Conservation (phyloP, 2,113 vertebrate species). For the Cavia aperea region DNA sequence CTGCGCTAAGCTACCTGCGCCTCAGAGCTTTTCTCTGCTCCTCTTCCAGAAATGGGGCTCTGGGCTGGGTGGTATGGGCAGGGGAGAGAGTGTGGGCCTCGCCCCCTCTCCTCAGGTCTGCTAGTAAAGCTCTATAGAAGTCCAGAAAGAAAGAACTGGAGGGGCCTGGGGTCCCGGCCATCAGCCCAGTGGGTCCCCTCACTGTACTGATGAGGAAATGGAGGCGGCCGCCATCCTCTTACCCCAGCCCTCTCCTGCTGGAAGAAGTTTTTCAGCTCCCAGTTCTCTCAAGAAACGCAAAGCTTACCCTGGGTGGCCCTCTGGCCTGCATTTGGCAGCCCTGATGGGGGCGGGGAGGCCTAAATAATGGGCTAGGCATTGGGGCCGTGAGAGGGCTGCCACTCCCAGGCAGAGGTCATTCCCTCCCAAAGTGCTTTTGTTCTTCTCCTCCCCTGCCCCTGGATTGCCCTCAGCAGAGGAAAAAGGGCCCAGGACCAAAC, state of each 20-base stretch:
- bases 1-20: accelerated
- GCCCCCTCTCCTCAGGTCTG: neutral
- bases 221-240: neutral
- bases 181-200: neutral
- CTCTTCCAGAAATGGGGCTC: neutral
- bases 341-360: neutral
- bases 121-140: neutral
- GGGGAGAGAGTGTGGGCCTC: no score
- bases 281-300: neutral
- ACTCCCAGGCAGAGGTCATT: neutral
- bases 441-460: neutral
- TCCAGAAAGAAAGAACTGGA: neutral
- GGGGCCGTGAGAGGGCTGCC: neutral
- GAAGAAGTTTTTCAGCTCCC: neutral
- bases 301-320: slow-evolving; percentile 46
- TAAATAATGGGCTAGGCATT: neutral
- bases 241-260: neutral
- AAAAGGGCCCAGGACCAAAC: neutral
- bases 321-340: neutral
- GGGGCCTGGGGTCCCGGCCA: neutral
- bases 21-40: neutral
- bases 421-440: slow-evolving; percentile 29
- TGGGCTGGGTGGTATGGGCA: neutral
- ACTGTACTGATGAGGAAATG: neutral
- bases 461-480: neutral